Base-by-base conservation (phyloP, 2,797 vertebrate genomes). In the Danio kyathit region DNA sequence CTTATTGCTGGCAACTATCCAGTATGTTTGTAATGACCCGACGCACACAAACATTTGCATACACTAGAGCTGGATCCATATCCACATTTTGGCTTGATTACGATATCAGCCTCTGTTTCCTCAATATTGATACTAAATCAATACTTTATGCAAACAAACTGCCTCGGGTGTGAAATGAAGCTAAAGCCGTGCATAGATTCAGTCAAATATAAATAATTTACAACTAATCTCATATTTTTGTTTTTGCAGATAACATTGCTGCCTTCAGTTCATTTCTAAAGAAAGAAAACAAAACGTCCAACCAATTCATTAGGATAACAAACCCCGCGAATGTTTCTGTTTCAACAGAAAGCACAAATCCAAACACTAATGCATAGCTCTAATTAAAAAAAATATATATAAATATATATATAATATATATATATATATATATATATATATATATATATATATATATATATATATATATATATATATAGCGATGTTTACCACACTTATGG, bases 81-180 rank as follows among this genome's bases (percentile, higher is more conserved):
- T 29, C 7, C 63, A 52, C 16, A 52, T 63, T 75, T 40, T 61
- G 48, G 74, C 46, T 64, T 64, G 44, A 63, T 41, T 75, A 41
- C 8, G 19, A 38, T 48, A 60, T 41, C 40, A 72, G 40, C 51
- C 51, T 54, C 67, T 60, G 56, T 60, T 60, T 74, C 56, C 56
- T 41, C 29, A 75, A 41, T 19, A 76, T 14, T 76, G 74, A 76
- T 66, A 29, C 5, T 76, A 65, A 76, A 76, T 65, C 44, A 43
- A 76, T 76, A 65, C 61, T 65, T 56, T n/a, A 51, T 56, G 74
- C 49, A 66, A 76, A 64, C 54, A 76, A 65, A 44, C 61, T 16
- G 61, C 61, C 59, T 29, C 8, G 0, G 48, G 74, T 12, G 65
- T 56, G 40, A 76, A 65, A 65, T 56, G 6, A 64, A 65, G 52